Evolutionary conservation across 2,113 vertebrate species (phyloP).

Genomic region (Thermophis baileyi): DNA sequence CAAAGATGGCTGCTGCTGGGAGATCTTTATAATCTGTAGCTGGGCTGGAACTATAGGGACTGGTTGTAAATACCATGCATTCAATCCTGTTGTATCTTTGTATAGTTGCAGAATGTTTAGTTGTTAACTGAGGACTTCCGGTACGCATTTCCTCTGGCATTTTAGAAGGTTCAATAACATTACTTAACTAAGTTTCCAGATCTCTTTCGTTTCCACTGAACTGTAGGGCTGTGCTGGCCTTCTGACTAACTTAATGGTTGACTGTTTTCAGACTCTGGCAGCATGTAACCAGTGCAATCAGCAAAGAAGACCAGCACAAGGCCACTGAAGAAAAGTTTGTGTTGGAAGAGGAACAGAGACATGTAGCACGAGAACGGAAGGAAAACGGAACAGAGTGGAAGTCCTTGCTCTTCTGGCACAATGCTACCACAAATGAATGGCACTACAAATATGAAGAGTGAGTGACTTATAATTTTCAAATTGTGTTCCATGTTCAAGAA

Average conservation of each 20-base stretch:
- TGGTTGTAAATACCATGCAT: neutral
- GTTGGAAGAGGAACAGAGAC: conserved; percentile 89
- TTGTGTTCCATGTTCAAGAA: neutral
- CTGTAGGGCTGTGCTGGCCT: neutral
- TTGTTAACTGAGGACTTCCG: neutral
- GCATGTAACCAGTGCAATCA: conserved; percentile 87
- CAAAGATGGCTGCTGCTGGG: neutral
- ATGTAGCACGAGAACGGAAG: conserved; percentile 73
- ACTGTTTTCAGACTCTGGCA: conserved; percentile 83
- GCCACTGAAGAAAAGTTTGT: conserved; percentile 90
- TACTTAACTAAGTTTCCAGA: neutral
- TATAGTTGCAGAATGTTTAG: neutral
- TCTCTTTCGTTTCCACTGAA: neutral
- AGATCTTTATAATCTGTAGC: neutral
- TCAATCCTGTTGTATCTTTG: neutral
- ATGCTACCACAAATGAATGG: conserved; percentile 79
- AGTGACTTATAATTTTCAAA: conserved; percentile 19
- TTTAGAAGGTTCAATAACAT: neutral
- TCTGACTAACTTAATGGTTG: neutral
- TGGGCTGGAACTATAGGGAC: neutral
- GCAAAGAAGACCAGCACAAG: conserved; percentile 82
- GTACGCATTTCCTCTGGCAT: neutral
- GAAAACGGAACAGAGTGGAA: conserved; percentile 73
- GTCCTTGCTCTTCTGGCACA: conserved; percentile 78
- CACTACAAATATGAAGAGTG: conserved; percentile 87